These are phyloP conservation scores for Rhabdomys pumilio DNA, from an alignment of 2,797 vertebrate species.

Conservation along the genomic window DNA sequence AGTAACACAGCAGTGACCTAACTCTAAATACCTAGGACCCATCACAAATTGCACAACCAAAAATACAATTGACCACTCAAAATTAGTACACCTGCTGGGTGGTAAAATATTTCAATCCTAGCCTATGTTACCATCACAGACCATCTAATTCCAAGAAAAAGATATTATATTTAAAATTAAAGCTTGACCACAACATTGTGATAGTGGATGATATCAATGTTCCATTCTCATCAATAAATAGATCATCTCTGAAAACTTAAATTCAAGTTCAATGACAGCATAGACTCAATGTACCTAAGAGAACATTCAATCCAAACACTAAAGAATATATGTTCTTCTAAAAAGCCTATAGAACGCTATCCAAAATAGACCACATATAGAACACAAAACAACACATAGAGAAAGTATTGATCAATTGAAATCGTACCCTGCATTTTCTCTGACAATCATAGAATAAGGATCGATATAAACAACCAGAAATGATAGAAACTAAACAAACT, in stretches of 20 bases:
- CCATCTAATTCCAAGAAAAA: background rate
- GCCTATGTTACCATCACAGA: background rate
- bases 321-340: background rate
- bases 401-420: background rate
- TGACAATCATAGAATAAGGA: background rate
- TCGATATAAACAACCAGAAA: background rate
- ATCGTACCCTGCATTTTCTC: background rate
- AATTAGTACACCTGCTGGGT: background rate
- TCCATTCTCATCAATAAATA: background rate
- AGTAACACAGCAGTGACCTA: background rate
- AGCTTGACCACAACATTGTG: background rate
- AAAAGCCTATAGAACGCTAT: background rate
- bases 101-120: background rate
- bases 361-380: background rate
- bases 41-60: background rate
- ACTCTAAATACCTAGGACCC: background rate
- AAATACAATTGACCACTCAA: background rate
- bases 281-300: background rate
- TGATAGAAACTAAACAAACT: background rate
- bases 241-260: background rate
- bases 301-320: background rate
- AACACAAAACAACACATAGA: background rate
- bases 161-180: background rate
- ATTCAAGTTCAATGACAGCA: background rate
- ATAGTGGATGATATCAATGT: background rate